Evolutionary conservation across 2,113 vertebrate species (phyloP).

Genomic region (Poicephalus gulielmi): DNA sequence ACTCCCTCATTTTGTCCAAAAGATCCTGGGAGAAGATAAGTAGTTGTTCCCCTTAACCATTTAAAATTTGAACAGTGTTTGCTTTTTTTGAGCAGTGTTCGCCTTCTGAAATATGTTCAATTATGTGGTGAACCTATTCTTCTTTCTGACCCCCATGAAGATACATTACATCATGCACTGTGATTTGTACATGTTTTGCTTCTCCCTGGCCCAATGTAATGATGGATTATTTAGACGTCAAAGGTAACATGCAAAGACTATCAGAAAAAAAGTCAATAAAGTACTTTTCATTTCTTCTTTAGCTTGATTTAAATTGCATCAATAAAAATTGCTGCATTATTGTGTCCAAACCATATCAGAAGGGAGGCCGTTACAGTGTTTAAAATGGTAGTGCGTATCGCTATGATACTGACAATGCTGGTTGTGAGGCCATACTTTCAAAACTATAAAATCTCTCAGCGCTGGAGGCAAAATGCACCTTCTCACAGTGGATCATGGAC

Average conservation of each 20-base stretch:
- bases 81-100: background rate
- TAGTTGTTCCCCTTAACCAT: background rate
- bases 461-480: background rate
- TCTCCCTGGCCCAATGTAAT: background rate
- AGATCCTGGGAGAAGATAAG: background rate
- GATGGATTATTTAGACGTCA: background rate
- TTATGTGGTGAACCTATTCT: background rate
- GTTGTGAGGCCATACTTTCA: background rate
- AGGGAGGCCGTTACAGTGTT: background rate
- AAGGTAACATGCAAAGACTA: background rate
- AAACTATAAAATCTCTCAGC: background rate
- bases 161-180: background rate
- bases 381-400: background rate
- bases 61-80: background rate
- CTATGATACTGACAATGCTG: background rate
- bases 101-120: background rate
- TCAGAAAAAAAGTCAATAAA: background rate
- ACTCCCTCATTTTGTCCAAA: background rate
- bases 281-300: background rate
- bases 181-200: background rate
- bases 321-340: background rate
- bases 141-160: background rate
- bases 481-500: background rate
- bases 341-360: background rate
- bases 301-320: background rate